phyloP scores from a whole-genome alignment of 2,888 invertebrate genomes.

The Morpho achilles region DNA sequence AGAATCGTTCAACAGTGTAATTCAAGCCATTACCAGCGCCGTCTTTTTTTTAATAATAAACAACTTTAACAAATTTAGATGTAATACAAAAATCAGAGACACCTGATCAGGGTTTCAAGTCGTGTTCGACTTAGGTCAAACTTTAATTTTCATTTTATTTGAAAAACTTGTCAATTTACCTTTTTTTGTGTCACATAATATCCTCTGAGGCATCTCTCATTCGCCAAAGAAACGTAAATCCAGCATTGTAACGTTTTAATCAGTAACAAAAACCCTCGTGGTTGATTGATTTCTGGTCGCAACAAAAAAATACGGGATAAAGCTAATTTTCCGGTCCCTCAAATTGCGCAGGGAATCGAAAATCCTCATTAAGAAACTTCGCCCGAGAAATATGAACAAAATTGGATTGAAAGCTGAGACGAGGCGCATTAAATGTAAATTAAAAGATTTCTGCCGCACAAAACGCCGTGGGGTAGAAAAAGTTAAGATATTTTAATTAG shows the following conservation, averaged over 20 bases:
- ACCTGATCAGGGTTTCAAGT: too few relatives aligned
- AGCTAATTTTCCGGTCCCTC: conserved; percentile 29
- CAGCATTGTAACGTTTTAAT: conserved; percentile 14
- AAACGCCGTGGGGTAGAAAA: conserved; percentile 1
- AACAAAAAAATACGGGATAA: conserved; percentile 19
- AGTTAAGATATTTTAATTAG: conserved; percentile 2
- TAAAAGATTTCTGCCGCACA: conserved; percentile 15
- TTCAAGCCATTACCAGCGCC: too few relatives aligned
- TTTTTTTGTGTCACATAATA: neutral
- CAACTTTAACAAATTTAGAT: too few relatives aligned
- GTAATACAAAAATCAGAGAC: too few relatives aligned
- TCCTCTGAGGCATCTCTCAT: conserved; percentile 3
- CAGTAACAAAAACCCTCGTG: conserved; percentile 10
- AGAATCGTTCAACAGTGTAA: too few relatives aligned
- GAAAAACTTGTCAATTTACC: neutral
- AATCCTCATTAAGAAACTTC: conserved; percentile 27
- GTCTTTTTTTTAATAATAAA: too few relatives aligned
- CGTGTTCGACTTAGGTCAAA: too few relatives aligned
- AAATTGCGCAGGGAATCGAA: conserved; percentile 24
- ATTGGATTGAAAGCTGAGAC: conserved; percentile 19
- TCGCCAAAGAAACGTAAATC: conserved; percentile 4
- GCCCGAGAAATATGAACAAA: conserved; percentile 20
- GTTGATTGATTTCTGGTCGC: conserved; percentile 13
- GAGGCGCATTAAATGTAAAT: conserved; percentile 14
- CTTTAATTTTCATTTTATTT: too few relatives aligned